phyloP scores from a whole-genome alignment of 1,140 invertebrate genomes.

The Nilaparvata lugens region DNA sequence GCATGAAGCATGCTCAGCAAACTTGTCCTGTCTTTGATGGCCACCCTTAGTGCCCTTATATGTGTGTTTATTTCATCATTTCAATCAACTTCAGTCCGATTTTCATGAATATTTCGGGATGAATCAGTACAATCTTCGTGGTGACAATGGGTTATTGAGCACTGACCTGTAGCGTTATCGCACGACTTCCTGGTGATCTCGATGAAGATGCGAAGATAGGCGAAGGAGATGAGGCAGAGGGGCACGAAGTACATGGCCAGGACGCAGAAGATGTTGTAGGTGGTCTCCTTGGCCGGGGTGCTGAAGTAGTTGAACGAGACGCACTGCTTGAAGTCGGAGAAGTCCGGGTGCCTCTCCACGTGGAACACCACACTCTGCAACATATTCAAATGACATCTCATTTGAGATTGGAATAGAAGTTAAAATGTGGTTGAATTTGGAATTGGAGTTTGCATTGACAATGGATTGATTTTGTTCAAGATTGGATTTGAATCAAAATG shows the following conservation, averaged over 20 bases:
- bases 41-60: too few relatives aligned
- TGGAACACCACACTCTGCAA: slow-evolving; percentile 65
- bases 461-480: too few relatives aligned
- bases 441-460: too few relatives aligned
- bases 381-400: too few relatives aligned
- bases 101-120: not conserved
- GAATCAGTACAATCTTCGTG: not conserved
- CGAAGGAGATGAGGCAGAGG: slow-evolving; percentile 58
- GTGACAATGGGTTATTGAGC: too few relatives aligned
- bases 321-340: slow-evolving; percentile 61
- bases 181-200: slow-evolving; percentile 62
- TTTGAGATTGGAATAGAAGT: too few relatives aligned
- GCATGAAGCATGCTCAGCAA: too few relatives aligned
- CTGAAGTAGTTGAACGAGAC: slow-evolving; percentile 67
- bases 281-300: slow-evolving; percentile 47
- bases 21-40: too few relatives aligned
- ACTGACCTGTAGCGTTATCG: slow-evolving; percentile 36
- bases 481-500: too few relatives aligned
- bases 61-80: too few relatives aligned
- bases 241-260: slow-evolving; percentile 68
- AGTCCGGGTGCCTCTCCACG: slow-evolving; percentile 52
- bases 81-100: not conserved
- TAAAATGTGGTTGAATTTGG: too few relatives aligned
- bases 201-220: slow-evolving; percentile 62
- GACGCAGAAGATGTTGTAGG: slow-evolving; percentile 67